Conservation (phyloP, 2,888 invertebrate genomes). For the Lepidochitona cinerea region DNA sequence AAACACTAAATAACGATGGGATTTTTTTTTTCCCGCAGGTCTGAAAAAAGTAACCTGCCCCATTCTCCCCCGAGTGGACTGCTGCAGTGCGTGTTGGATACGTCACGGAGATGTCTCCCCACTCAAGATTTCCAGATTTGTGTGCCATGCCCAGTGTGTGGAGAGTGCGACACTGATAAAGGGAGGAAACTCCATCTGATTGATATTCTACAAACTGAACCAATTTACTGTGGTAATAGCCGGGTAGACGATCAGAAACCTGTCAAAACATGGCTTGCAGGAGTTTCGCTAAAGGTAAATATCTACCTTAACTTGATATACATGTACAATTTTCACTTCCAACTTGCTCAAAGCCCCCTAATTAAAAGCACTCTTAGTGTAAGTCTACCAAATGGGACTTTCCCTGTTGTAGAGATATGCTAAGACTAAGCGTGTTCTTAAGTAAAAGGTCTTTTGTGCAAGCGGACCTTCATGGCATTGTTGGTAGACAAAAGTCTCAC, state of each 20-base stretch:
- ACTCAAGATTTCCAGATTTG: background rate
- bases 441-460: too few species aligned
- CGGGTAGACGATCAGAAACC: conserved; percentile 34
- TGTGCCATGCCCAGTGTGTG: background rate
- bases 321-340: too few species aligned
- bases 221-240: conserved; percentile 36
- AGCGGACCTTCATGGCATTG: too few species aligned
- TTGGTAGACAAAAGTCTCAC: too few species aligned
- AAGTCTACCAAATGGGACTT: too few species aligned
- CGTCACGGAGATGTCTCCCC: background rate
- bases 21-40: background rate
- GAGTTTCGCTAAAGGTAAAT: background rate
- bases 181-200: background rate
- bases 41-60: background rate
- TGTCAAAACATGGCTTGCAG: conserved; percentile 34
- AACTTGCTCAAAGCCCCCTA: too few species aligned
- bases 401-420: too few species aligned
- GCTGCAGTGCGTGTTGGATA: background rate
- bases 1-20: too few species aligned
- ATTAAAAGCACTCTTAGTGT: too few species aligned
- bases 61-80: background rate
- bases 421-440: too few species aligned
- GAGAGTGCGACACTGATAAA: background rate
- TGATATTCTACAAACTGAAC: conserved; percentile 2
- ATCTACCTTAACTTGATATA: too few species aligned